Evolutionary conservation across 2,888 invertebrate species (phyloP), one percentile per base, ranked within the genome.

Genomic region (Cepaea hortensis): DNA sequence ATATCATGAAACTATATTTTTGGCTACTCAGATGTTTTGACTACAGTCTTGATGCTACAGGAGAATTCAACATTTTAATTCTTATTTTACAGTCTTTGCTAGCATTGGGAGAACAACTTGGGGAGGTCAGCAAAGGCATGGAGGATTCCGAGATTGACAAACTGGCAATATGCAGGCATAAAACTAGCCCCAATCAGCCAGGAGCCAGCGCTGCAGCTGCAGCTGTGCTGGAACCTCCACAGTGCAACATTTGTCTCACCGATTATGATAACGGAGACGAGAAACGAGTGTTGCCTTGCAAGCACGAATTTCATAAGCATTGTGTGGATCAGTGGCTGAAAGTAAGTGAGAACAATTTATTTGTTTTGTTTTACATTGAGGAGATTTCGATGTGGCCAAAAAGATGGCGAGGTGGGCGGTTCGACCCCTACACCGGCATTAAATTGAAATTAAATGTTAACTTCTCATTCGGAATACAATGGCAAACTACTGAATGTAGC

Each of bases 301-400:
- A 89, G 85, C 92, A 92, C 87, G 91, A 91, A 65, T 92, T 88
- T 84, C 92, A 92, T 87, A 89, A 88, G 85, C 89, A 90, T 15
- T 92, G 92, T 89, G 88, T 92, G 23, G 88, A 90, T 79, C 91
- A 91, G 79, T 92, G 92, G 92, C 85, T 92, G 9, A 90, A 91
- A 89, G 92, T 92, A 80, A 87, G 90, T 62, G 15, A 5, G 46
- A 18, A 18, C 3, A 3, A 55, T 55, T 55, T 55, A 9, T 55
- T 55, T 11, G 55, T 55, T 55, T 55, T 35, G 35, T 35, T 35
- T 35, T 35, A 35, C 35, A 62, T 15, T 72, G 20, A 23, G 7
- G 20, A 18, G 46, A 9, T 15, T 6, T 77, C 46, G 4, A 46
- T 76, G 46, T 55, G 20, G 7, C 62, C 48, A 18, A 46, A 11